Evolutionary conservation across 2,888 invertebrate genomes (phyloP).

Genomic region (Cryptus armator): DNA sequence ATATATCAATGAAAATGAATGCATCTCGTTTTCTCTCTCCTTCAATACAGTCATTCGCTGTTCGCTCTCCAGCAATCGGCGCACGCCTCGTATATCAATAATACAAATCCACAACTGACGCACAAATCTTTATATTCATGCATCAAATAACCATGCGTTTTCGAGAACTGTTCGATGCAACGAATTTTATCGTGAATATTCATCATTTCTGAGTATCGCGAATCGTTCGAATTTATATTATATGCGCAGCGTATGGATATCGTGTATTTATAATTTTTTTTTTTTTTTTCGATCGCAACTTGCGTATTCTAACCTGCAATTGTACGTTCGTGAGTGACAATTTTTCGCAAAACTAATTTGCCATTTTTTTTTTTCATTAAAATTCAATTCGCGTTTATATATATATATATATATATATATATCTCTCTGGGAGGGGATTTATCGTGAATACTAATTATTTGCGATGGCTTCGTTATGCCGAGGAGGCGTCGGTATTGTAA

Average conservation of each 20-base stretch:
- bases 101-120: not conserved
- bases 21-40: slow-evolving; percentile 11
- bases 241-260: slow-evolving; percentile 11
- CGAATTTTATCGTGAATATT: slow-evolving; percentile 12
- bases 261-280: not conserved
- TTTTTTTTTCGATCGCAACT: not conserved
- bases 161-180: slow-evolving; percentile 50
- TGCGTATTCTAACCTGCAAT: slow-evolving; percentile 2
- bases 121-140: slow-evolving; percentile 64
- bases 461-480: not conserved
- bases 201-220: slow-evolving; percentile 19
- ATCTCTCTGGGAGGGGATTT: not conserved
- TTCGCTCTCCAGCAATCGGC: slow-evolving; percentile 12
- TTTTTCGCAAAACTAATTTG: slow-evolving; percentile 10
- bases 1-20: slow-evolving; percentile 26
- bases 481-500: slow-evolving; percentile 7
- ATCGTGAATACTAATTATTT: not conserved
- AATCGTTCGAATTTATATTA: slow-evolving; percentile 12
- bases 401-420: not conserved
- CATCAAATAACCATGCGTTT: slow-evolving; percentile 56
- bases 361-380: slow-evolving; percentile 10
- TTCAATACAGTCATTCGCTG: not conserved
- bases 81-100: slow-evolving; percentile 9
- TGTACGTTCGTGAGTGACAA: not conserved
- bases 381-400: slow-evolving; percentile 43